These are phyloP conservation scores for Mugil cephalus DNA, from an alignment of 2,113 vertebrate species.

Conservation along the genomic window DNA sequence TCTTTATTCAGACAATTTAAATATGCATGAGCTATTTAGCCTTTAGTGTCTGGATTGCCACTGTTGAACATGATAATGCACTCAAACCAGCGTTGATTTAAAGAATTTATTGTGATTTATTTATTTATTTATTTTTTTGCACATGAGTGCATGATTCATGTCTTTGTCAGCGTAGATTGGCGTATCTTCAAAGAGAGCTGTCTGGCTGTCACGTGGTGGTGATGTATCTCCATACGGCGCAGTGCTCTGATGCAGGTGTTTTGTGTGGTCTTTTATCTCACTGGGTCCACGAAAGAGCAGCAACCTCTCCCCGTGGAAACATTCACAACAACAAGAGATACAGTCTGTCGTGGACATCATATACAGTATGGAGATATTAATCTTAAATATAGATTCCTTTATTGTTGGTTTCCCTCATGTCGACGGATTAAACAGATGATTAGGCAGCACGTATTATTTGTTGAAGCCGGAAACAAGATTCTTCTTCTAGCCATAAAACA, in stretches of 20 bases:
- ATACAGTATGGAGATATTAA: not conserved
- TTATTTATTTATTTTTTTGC: too few species aligned
- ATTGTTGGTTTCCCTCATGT: not conserved
- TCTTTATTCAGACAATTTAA: conserved; percentile 55
- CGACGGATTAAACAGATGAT: not conserved
- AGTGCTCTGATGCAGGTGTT: conserved; percentile 15
- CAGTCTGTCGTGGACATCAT: not conserved
- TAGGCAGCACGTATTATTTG: too few species aligned
- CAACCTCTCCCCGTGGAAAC: conserved; percentile 20
- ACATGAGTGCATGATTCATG: not conserved
- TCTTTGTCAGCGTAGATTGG: conserved; percentile 1
- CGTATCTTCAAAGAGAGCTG: conserved; percentile 18
- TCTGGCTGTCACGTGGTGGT: conserved; percentile 6
- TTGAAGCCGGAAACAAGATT: too few species aligned
- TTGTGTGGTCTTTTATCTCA: conserved; percentile 26
- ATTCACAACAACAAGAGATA: not conserved
- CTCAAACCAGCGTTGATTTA: conserved; percentile 28
- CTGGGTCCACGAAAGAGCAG: not conserved
- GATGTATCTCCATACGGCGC: conserved; percentile 8
- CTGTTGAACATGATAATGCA: conserved; percentile 11
- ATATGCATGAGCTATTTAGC: conserved; percentile 54
- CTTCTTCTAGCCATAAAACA: too few species aligned
- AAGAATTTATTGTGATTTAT: not conserved
- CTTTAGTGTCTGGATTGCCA: conserved; percentile 4
- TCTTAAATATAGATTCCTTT: not conserved